These are phyloP conservation scores for Dermochelys coriacea DNA, from an alignment of 2,797 vertebrate genomes.

Conservation along the genomic window DNA sequence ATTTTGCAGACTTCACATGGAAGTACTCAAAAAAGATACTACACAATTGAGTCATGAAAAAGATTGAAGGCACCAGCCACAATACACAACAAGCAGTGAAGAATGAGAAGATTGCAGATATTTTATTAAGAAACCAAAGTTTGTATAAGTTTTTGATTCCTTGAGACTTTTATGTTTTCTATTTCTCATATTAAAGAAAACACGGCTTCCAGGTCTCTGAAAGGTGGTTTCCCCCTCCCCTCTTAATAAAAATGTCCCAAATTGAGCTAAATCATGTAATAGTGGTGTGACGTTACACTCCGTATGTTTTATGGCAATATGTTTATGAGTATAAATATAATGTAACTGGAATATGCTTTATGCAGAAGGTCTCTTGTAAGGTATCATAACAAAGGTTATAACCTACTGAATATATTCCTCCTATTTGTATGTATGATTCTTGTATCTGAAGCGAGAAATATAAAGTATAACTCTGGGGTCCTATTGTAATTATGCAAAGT, in stretches of 20 bases:
- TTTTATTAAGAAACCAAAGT: neutral
- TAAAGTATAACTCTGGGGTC: no score
- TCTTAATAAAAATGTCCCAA: neutral
- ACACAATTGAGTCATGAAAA: rapidly evolving
- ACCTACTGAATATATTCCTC: no score
- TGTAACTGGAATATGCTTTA: no score
- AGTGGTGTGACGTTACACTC: neutral
- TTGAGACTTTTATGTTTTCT: neutral
- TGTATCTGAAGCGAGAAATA: no score
- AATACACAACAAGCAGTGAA: neutral
- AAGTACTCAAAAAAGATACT: rapidly evolving
- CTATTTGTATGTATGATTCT: no score
- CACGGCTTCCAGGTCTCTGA: neutral
- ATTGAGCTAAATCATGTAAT: neutral
- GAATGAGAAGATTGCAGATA: neutral
- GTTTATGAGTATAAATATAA: no score
- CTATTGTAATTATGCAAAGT: no score
- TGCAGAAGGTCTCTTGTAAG: no score
- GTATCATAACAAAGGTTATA: no score
- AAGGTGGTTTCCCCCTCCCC: neutral
- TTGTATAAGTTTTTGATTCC: neutral
- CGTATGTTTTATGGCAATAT: no score
- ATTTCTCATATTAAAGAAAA: neutral
- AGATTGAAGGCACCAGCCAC: no score
- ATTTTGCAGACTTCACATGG: rapidly evolving